A percentile compares a stretch with the other conserved stretches of the same genome.
These are phyloP conservation scores for Origma solitaria DNA, from an alignment of 2,113 vertebrate species.

Conservation along the genomic window DNA sequence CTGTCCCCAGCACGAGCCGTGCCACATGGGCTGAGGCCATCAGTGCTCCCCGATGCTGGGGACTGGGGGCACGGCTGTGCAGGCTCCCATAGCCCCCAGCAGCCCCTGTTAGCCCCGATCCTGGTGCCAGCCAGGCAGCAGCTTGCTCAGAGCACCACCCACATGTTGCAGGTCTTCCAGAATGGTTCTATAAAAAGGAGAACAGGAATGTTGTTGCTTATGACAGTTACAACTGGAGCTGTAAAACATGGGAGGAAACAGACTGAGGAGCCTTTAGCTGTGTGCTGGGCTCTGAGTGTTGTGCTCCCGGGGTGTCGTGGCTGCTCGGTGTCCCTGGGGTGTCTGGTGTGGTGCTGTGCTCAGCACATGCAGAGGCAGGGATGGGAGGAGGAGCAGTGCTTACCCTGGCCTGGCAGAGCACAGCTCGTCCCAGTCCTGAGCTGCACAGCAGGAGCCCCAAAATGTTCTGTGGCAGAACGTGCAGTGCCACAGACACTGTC, in stretches of 20 bases:
- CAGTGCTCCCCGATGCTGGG: not conserved
- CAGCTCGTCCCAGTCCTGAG: accelerated
- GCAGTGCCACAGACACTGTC: accelerated
- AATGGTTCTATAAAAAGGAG: not conserved
- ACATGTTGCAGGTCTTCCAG: not conserved
- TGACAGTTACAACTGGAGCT: not conserved
- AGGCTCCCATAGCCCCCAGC: accelerated
- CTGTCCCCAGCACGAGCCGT: not conserved
- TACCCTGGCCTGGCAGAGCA: accelerated
- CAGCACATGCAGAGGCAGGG: not conserved
- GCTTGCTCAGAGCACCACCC: accelerated
- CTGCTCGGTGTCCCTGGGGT: not conserved
- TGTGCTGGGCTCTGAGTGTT: not conserved
- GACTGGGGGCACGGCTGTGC: accelerated
- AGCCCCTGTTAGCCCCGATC: not conserved
- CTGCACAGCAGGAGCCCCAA: accelerated
- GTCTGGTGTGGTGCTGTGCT: not conserved
- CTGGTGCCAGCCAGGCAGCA: not conserved
- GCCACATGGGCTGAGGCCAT: accelerated
- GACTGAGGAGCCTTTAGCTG: accelerated
- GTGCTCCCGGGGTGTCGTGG: not conserved
- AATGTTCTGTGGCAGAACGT: accelerated
- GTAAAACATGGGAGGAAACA: accelerated
- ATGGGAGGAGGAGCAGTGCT: accelerated
- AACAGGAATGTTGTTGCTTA: not conserved